Evolutionary conservation across 2,113 vertebrate species (phyloP), one percentile per base, ranked within the genome.

Genomic region (Hemichromis elongatus): DNA sequence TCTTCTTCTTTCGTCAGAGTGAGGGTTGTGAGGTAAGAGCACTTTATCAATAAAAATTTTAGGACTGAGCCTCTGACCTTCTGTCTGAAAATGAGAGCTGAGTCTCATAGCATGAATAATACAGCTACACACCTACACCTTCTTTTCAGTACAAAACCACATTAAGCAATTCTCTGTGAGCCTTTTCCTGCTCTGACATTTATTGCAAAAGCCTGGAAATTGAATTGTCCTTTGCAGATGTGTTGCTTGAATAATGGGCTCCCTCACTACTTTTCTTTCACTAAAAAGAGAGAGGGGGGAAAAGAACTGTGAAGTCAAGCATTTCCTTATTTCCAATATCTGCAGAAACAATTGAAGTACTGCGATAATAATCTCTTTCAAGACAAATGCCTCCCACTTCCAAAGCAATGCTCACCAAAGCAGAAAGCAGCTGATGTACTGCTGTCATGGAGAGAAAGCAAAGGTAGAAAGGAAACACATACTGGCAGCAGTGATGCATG

Each of bases 171-270:
- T 73, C 47, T 73, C 24, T 47, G 66, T 28, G 14, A 28, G 66
- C 24, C 1, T 61, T 88, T 91, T 88, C 86, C 66, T 52, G 80
- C 80, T 8, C 79, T 85, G 90, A 87, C 82, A 70, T 86, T 90
- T 90, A 79, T 87, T 79, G 40, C 45, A 57, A 52, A 56, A 16
- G 68, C 35, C 35, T 83, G 86, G 57, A 92, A 88, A 92, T 82
- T 81, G 87, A 91, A 79, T 86, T 80, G 82, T 86, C 88, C 87
- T 56, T 47, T 55, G 33, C 37, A 12, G 56, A 80, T 45, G 75
- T 77, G 90, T 83, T 68, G 81, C 26, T 75, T 81, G 84, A 89
- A 85, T 88, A 88, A 92, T 55, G 30, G 59, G 3, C 24, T 18
- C 7, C 19, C 52, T 80, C 83, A 47, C 53, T 26, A 11, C 52